phyloP scores from a whole-genome alignment of 2,888 invertebrate genomes.

The Hemithea aestivaria region DNA sequence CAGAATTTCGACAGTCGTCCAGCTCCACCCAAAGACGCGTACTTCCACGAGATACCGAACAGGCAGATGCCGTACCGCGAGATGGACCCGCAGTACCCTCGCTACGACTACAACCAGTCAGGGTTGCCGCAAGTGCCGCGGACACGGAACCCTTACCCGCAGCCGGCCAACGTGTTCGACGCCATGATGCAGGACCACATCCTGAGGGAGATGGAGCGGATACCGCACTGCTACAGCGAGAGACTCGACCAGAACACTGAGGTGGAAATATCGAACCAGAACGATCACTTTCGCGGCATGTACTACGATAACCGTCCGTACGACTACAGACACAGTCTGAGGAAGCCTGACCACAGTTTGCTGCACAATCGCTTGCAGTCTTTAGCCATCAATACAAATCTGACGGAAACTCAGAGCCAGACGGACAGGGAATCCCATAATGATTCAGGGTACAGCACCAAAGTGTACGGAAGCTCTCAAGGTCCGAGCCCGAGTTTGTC shows the following conservation, averaged over 20 bases:
- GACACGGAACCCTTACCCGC: conserved; percentile 66
- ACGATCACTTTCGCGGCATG: conserved; percentile 60
- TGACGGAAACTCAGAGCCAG: conserved; percentile 71
- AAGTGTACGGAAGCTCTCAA: conserved; percentile 88
- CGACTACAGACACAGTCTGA: conserved; percentile 40
- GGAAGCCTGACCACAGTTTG: conserved; percentile 65
- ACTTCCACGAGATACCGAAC: conserved; percentile 80
- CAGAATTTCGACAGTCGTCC: conserved; percentile 48
- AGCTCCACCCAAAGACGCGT: conserved; percentile 80
- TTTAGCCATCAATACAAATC: conserved; percentile 69
- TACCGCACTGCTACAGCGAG: conserved; percentile 72
- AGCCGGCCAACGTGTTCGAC: conserved; percentile 67
- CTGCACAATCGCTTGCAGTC: conserved; percentile 70
- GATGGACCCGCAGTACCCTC: conserved; percentile 52
- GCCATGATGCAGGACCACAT: conserved; percentile 78
- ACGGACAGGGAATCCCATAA: conserved; percentile 85
- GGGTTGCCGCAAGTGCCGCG: conserved; percentile 56
- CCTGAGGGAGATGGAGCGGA: conserved; percentile 70
- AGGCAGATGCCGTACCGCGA: conserved; percentile 60
- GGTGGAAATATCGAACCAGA: conserved; percentile 69
- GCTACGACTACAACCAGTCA: conserved; percentile 58
- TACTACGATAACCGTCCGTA: conserved; percentile 63
- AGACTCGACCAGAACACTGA: conserved; percentile 70
- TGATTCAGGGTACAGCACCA: conserved; percentile 92
- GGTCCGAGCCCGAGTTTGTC: conserved; percentile 88